phyloP scores from a whole-genome alignment of 1,140 invertebrate genomes.

The Heliconius hewitsoni region DNA sequence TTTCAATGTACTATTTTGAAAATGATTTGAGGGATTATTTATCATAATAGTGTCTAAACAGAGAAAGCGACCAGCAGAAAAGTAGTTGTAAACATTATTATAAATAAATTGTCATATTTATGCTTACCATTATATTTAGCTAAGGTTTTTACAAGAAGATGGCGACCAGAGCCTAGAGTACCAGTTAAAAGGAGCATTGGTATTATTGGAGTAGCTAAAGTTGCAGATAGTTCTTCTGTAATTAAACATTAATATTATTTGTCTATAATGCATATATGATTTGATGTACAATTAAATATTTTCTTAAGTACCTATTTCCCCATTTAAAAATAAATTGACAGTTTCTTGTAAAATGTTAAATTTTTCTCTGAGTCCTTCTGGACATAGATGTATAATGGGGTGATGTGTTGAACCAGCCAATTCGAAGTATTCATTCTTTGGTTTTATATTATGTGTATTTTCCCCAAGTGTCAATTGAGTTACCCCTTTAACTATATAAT shows the following conservation, averaged over 20 bases:
- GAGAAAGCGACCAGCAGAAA: no score
- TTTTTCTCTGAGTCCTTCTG: slow-evolving; percentile 64
- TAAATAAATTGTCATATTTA: slow-evolving; percentile 1
- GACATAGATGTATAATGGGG: slow-evolving; percentile 56
- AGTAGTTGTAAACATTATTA: no score
- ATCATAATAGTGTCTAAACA: no score
- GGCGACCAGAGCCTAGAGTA: slow-evolving; percentile 64
- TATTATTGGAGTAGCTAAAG: slow-evolving; percentile 66
- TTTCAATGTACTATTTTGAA: no score
- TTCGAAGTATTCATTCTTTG: slow-evolving; percentile 61
- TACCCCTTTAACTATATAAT: slow-evolving; percentile 73
- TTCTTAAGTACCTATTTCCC: slow-evolving; percentile 65
- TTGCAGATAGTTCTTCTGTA: slow-evolving; percentile 67
- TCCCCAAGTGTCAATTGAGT: slow-evolving; percentile 74
- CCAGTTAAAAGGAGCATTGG: slow-evolving; percentile 75
- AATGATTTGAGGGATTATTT: no score
- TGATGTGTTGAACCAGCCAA: slow-evolving; percentile 30
- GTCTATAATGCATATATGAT: no score
- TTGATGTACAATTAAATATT: not conserved
- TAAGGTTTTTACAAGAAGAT: slow-evolving; percentile 64
- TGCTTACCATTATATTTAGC: slow-evolving; percentile 72
- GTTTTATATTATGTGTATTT: slow-evolving; percentile 67
- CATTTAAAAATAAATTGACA: slow-evolving; percentile 70
- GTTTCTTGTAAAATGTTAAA: slow-evolving; percentile 73
- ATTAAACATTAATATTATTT: slow-evolving; percentile 23